These are phyloP conservation scores for Syngnathus typhle DNA, from an alignment of 2,113 vertebrate species.

Conservation along the genomic window DNA sequence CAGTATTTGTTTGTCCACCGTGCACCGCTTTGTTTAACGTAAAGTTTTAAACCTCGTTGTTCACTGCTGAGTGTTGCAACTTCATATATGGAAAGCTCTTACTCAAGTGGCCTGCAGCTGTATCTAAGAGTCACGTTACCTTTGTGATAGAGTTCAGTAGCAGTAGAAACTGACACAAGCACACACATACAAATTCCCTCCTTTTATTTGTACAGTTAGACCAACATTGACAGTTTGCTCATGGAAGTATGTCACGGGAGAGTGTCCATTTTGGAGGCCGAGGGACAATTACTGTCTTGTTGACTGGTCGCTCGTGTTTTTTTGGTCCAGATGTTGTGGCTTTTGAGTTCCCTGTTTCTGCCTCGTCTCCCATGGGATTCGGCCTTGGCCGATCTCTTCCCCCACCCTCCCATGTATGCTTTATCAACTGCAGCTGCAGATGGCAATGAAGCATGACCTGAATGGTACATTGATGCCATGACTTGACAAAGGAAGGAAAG, in stretches of 20 bases:
- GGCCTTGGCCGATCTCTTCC: constrained; percentile 40
- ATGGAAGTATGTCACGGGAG: constrained; percentile 17
- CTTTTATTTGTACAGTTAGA: constrained; percentile 41
- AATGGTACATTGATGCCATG: constrained; percentile 7
- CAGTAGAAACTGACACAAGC: neutral
- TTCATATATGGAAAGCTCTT: constrained; percentile 45
- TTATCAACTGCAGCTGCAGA: constrained; percentile 49
- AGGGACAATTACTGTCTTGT: constrained; percentile 18
- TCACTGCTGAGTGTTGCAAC: constrained; percentile 36
- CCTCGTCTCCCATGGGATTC: constrained; percentile 34
- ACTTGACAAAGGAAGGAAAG: neutral
- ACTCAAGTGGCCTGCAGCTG: constrained; percentile 44
- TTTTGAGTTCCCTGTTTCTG: constrained; percentile 25
- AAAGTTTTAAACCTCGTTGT: constrained; percentile 31
- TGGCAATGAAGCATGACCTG: constrained; percentile 25
- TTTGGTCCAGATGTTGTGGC: constrained; percentile 46
- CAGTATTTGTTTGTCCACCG: neutral
- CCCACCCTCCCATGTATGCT: constrained; percentile 12
- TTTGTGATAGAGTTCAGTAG: constrained; percentile 19
- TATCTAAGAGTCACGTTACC: constrained; percentile 47
- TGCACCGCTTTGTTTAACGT: neutral
- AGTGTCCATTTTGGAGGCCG: constrained; percentile 27
- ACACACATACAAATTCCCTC: neutral
- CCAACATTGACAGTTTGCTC: constrained; percentile 46
- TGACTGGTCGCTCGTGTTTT: constrained; percentile 35